These are phyloP conservation scores for Stomorhina lunata DNA, from an alignment of 2,888 invertebrate genomes.

Conservation along the genomic window DNA sequence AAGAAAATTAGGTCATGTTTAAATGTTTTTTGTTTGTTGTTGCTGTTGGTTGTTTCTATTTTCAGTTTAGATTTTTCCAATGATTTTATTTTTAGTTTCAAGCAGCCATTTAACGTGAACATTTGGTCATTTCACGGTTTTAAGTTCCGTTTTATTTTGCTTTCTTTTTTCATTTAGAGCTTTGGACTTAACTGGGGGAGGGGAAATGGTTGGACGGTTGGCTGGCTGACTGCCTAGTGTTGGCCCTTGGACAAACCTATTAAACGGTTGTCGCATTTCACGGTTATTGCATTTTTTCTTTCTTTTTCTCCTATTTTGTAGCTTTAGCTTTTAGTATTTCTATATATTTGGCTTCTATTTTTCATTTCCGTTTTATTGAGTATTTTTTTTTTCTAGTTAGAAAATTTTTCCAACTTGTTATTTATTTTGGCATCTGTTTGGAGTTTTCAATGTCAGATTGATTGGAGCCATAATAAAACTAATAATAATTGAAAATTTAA, in stretches of 20 bases:
- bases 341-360: conserved; percentile 54
- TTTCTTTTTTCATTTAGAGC: not conserved
- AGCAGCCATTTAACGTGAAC: conserved; percentile 55
- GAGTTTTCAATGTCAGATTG: conserved; percentile 55
- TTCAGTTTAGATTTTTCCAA: conserved; percentile 37
- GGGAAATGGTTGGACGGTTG: not conserved
- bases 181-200: conserved; percentile 10
- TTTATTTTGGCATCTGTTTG: conserved; percentile 57
- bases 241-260: conserved; percentile 59
- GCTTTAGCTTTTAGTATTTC: conserved; percentile 14
- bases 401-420: not conserved
- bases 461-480: conserved; percentile 31
- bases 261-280: conserved; percentile 66
- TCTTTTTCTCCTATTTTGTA: conserved; percentile 8
- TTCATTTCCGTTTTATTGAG: conserved; percentile 50
- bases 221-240: not conserved
- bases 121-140: conserved; percentile 65
- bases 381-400: not conserved
- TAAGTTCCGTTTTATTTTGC: conserved; percentile 18
- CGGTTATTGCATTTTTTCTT: conserved; percentile 55
- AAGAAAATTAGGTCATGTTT: conserved; percentile 63
- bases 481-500: not conserved
- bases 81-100: conserved; percentile 19
- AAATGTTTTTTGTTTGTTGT: conserved; percentile 11
- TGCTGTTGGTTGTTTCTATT: no score